Base-by-base conservation (phyloP, 2,888 invertebrate genomes). In the Diaphora mendica region DNA sequence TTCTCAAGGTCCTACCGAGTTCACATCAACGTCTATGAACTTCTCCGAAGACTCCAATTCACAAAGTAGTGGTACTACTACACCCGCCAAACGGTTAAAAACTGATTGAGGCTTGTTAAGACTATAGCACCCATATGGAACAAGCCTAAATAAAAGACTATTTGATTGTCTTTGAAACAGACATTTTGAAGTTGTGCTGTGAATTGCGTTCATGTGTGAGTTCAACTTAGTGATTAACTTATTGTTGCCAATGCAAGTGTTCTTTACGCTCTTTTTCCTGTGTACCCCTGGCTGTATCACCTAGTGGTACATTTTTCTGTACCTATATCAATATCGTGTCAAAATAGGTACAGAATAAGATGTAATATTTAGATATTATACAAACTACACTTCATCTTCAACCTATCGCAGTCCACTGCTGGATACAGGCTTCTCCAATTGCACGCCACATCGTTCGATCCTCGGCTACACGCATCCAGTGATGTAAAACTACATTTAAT, bases 41-140 rank as follows among this genome's bases (percentile, higher is more conserved):
- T 98, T 98, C 91, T 98, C 98, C 0, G 98, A 98, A 92, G 98
- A 98, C 91, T 98, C 98, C 20, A 98, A 98, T 94, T 98, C 98
- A 0, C 98, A 98, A 92, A 97, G 98, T 87, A 98, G 98, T 89
- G 98, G 98, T 87, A 97, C 97, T 72, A 94, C 93, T 76, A 95
- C 96, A 26, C 96, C 97, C 8, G 97, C 97, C 20, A 98, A 98
- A 91, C 96, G 98, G 89, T 95, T 98, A 93, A 98, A 98, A 96
- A 97, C 97, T 88, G 98, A 97, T 88, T 97, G 96, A 97, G 83
- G 78, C 77, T 79, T 75, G 68, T 75, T 72, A 26, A 74, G 72
- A 39, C 77, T 76, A 33, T 82, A 80, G 81, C 74, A 77, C 76
- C 76, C 67, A 69, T 42, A 64, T 71, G 79, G 72, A 78, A 71